Evolutionary conservation across 1,140 invertebrate species (phyloP), one percentile per base, ranked within the genome.

Genomic region (Mesaphorura yosii): DNA sequence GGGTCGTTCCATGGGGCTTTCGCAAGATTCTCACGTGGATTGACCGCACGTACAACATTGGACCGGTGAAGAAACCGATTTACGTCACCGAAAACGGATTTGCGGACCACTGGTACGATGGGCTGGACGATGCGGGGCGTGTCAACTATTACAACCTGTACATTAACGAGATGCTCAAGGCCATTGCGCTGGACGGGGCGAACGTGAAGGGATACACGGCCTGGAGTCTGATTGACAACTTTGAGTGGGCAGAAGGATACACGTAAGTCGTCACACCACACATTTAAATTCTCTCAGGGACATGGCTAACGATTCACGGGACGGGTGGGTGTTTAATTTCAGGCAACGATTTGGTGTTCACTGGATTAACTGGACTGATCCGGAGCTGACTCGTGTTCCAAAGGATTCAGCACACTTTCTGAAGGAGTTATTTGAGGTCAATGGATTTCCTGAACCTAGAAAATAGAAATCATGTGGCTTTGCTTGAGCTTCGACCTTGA

Each of bases 161-260:
- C 64, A 69, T 86, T n/a, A 73, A 75, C 48, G 72, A 78, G 14
- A 67, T 85, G 53, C 68, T 81, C 23, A 72, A 76, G 58, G 81
- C 83, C 1, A 75, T 86, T 3, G 59, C 78, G 37, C 70, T 77
- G 14, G 78, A 83, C 59, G 72, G 74, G 0, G 78, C 78, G 25
- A 75, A 80, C 31, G 74, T 87, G 0, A 66, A 70, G 17, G 80
- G 74, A 0, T 87, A 86, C 60, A 76, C 78, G 0, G 70, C 76
- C 38, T 88, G 84, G 84, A 81, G 78, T 56, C 65, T 88, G 0
- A 68, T 87, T 56, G 85, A 88, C 55, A 86, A 84, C 66, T 85
- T 85, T 65, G 84, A 53, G 68, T 88, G 84, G 83, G 66, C 66
- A 2, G 64, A 7, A 14, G 28, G 23, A 48, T 57, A 50, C 6